phyloP scores from a whole-genome alignment of 2,888 invertebrate genomes.

The Melipona beecheii region DNA sequence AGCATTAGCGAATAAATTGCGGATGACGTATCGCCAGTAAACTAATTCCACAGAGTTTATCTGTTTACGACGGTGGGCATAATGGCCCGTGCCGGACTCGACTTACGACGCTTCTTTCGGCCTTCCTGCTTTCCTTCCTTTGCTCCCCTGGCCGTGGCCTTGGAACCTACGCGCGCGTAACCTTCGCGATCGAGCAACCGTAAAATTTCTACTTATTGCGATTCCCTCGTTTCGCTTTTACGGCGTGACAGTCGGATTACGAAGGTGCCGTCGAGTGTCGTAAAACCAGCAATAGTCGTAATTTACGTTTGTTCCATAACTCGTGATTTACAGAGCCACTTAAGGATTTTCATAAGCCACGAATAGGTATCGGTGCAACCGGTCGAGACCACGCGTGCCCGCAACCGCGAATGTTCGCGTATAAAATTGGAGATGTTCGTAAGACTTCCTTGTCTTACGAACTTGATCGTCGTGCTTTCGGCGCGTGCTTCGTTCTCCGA shows the following conservation, averaged over 20 bases:
- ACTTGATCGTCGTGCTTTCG: constrained; percentile 28
- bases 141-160: constrained; percentile 40
- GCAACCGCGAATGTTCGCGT: background rate
- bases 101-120: constrained; percentile 2
- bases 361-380: constrained; percentile 64
- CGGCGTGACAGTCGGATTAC: constrained; percentile 67
- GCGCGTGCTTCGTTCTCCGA: background rate
- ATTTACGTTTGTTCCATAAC: constrained; percentile 69
- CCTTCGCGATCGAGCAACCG: constrained; percentile 60
- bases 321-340: constrained; percentile 68
- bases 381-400: constrained; percentile 3
- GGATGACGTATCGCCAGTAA: constrained; percentile 52
- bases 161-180: constrained; percentile 54
- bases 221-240: constrained; percentile 73
- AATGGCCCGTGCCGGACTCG: constrained; percentile 1
- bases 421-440: background rate
- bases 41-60: constrained; percentile 46
- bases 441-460: constrained; percentile 32
- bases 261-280: constrained; percentile 52
- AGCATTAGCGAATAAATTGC: constrained; percentile 36
- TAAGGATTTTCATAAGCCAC: constrained; percentile 67
- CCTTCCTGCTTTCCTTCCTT: background rate
- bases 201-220: constrained; percentile 73
- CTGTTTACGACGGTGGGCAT: constrained; percentile 37
- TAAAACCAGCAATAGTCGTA: constrained; percentile 72